Conservation (phyloP, 2,888 invertebrate genomes). For the Agrochola lychnidis region DNA sequence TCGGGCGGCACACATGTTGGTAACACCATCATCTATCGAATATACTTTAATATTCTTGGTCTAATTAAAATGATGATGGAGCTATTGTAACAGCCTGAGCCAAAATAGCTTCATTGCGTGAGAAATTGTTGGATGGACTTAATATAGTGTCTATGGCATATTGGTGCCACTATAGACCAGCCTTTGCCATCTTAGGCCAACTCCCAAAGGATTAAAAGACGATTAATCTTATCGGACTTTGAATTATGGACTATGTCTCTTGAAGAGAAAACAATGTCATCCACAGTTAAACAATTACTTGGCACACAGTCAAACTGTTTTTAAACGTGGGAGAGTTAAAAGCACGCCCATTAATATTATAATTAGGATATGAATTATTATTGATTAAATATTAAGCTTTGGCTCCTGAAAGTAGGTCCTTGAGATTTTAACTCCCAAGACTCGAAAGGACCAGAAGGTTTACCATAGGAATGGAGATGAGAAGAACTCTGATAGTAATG, state of each 20-base stretch:
- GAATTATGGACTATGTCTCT: slow-evolving; percentile 36
- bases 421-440: background rate
- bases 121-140: slow-evolving; percentile 1
- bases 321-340: slow-evolving; percentile 34
- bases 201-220: slow-evolving; percentile 36
- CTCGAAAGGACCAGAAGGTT: background rate
- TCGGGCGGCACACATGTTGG: slow-evolving; percentile 57
- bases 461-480: background rate
- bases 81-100: slow-evolving; percentile 16
- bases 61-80: slow-evolving; percentile 53
- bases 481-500: background rate
- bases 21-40: slow-evolving; percentile 39
- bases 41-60: slow-evolving; percentile 23
- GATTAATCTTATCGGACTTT: slow-evolving; percentile 19
- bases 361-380: slow-evolving; percentile 15
- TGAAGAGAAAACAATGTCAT: slow-evolving; percentile 53
- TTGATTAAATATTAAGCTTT: slow-evolving; percentile 17
- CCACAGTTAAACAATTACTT: slow-evolving; percentile 51
- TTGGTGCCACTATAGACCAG: too few species aligned
- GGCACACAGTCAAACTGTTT: slow-evolving; percentile 53
- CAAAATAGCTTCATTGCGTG: slow-evolving; percentile 26
- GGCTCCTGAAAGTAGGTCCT: slow-evolving; percentile 13
- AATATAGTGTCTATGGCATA: background rate
- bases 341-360: slow-evolving; percentile 26
- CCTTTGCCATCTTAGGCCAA: background rate